Base-by-base conservation (phyloP, 2,113 vertebrate species). In the Catagonus wagneri region DNA sequence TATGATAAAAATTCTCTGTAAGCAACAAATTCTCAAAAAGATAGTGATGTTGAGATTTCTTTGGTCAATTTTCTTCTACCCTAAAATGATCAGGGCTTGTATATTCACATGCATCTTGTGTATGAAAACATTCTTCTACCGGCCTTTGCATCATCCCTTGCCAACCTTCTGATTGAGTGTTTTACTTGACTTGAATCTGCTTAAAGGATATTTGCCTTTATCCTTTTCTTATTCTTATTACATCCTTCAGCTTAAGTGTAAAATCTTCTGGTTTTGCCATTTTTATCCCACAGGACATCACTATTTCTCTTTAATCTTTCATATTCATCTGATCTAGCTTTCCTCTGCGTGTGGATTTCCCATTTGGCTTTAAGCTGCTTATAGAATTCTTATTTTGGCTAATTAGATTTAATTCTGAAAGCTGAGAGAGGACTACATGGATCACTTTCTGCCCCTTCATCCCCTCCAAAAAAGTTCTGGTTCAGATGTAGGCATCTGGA, bases 311-410 rank as follows among this genome's bases (percentile, higher is more conserved):
- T 97, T 97, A 98, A 97, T 98, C 97, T 98, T 96, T 83, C 4
- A 0, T 89, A 97, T 93, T 95, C 94, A 96, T 97, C 96, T 96
- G 76, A 97, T 97, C 94, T 95, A 94, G 94, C 61, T 92, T 97
- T 97, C 93, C 44, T 75, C 76, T 91, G 72, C 78, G 88, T 7
- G 0, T 88, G 80, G 89, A 96, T 95, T 97, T 97, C 96, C 93
- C 96, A 95, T 97, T 97, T 96, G 97, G 91, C 80, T 97, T 96
- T 97, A 97, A 97, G 91, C 94, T 97, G 97, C 95, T 96, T 97
- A 94, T 50, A 85, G 94, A 90, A 96, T 96, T 96, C 89, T 96
- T 95, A 96, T 97, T 97, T 97, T 93, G 85, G 89, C 91, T 98
- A 98, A 97, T 97, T 98, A 96, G 78, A 93, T 89, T 96, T 98